These are phyloP conservation scores for Mustela nigripes DNA, from an alignment of 2,113 vertebrate genomes.

Conservation along the genomic window DNA sequence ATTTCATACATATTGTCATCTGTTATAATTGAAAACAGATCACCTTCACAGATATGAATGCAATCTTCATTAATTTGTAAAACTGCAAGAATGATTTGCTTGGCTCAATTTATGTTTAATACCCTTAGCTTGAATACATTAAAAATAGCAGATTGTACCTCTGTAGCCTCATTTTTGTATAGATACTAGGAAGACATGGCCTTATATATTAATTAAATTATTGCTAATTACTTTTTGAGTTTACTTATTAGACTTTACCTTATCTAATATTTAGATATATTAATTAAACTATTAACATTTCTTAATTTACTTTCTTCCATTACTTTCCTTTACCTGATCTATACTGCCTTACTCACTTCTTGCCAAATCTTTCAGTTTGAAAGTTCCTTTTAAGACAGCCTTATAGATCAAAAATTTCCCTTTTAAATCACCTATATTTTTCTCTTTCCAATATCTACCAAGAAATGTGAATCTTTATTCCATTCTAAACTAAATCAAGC, in stretches of 20 bases:
- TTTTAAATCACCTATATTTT: background rate
- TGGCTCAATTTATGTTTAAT: constrained; percentile 44
- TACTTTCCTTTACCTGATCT: background rate
- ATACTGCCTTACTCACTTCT: background rate
- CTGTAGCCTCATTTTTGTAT: background rate
- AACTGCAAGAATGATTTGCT: background rate
- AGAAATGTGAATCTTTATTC: background rate
- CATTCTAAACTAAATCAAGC: background rate
- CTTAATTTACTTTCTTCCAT: background rate
- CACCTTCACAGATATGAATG: background rate
- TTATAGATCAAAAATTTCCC: background rate
- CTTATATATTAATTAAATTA: background rate
- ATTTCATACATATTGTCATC: background rate
- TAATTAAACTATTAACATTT: background rate
- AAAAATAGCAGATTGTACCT: constrained; percentile 27
- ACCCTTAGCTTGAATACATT: background rate
- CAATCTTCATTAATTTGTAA: background rate
- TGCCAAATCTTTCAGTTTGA: background rate
- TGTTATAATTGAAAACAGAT: constrained; percentile 34
- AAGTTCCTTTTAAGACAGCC: background rate
- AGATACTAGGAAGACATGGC: background rate
- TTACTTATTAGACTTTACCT: background rate
- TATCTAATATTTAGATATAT: background rate
- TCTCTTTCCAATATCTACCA: background rate
- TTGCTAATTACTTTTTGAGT: background rate